Base-by-base conservation (phyloP, 2,113 vertebrate genomes). In the Antennarius striatus region DNA sequence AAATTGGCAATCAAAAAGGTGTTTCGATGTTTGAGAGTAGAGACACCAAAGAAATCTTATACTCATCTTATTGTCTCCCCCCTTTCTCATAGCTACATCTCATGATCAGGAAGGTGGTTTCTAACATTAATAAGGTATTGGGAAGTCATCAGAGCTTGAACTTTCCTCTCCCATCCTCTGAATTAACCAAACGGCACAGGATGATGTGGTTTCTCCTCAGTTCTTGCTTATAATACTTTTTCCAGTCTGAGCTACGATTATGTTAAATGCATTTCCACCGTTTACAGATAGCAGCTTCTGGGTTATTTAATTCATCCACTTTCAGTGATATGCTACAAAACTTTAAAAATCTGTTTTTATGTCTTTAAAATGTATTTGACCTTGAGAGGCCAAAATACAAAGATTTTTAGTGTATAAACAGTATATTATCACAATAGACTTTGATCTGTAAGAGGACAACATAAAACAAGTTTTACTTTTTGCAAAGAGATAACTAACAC, bases 291-390 rank as follows among this genome's bases (percentile, higher is more conserved):
- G 52, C 74, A 42, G 59, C 57, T 69, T 29, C 22, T 49, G 7
- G 54, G 71, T 73, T 42, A 36, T 68, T 64, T 40, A 4, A 45
- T 62, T 51, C 39, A 55, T 73, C 56, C 48, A 32, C 52, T 79
- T n/a, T 74, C 28, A 68, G 40, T 63, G 22, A 59, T 66, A 57
- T 63, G n/a, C 71, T 52, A 52, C 9, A 49, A 39, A 58, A 71
- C 7, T 36, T 36, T 3, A 7, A 5, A 36, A 36, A 36, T 36
- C 32, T 36, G 32, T 36, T 36, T 36, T 36, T 56, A 52, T 80
- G 75, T 10, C 42, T 43, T 58, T 14, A 3, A 36, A 65, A 54
- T 65, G 28, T 56, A 63, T 77, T 66, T 81, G 80, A 86, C 77
- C 83, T 81, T 76, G 57, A 39, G 5, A 58, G 45, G 58, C 40